These are phyloP conservation scores for Myathropa florea DNA, from an alignment of 2,888 invertebrate species.

Conservation along the genomic window DNA sequence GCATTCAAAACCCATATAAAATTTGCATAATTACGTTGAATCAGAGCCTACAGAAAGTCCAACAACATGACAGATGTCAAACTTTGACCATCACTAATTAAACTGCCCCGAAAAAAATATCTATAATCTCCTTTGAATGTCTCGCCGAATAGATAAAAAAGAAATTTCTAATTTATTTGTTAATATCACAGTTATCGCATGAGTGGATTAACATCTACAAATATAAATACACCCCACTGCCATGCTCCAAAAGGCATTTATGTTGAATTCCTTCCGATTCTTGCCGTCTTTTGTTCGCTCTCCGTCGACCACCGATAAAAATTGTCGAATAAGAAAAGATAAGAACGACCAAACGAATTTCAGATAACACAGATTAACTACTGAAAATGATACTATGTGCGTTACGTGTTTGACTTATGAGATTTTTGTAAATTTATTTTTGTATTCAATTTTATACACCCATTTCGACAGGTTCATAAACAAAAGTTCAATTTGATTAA, in stretches of 20 bases:
- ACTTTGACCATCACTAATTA: neutral
- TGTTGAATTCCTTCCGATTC: slow-evolving; percentile 15
- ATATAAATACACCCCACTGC: neutral
- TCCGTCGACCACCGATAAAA: slow-evolving; percentile 24
- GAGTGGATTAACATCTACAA: slow-evolving; percentile 32
- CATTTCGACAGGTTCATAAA: slow-evolving; percentile 20
- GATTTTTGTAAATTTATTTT: neutral
- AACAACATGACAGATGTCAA: neutral
- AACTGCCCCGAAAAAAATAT: neutral
- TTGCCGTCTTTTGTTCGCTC: slow-evolving; percentile 1
- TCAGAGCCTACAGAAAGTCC: neutral
- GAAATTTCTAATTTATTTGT: neutral
- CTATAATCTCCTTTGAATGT: slow-evolving; percentile 12
- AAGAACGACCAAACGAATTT: neutral
- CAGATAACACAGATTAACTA: neutral
- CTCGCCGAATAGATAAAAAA: neutral
- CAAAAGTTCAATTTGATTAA: slow-evolving; percentile 20
- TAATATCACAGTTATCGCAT: slow-evolving; percentile 25
- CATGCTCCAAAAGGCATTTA: slow-evolving; percentile 50
- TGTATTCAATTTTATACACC: neutral
- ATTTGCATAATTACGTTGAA: neutral
- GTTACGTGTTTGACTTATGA: neutral
- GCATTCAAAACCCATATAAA: neutral
- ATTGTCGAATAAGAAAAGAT: neutral
- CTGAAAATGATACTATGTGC: neutral